phyloP scores from a whole-genome alignment of 2,888 invertebrate species.

The Leptogaster cylindrica region DNA sequence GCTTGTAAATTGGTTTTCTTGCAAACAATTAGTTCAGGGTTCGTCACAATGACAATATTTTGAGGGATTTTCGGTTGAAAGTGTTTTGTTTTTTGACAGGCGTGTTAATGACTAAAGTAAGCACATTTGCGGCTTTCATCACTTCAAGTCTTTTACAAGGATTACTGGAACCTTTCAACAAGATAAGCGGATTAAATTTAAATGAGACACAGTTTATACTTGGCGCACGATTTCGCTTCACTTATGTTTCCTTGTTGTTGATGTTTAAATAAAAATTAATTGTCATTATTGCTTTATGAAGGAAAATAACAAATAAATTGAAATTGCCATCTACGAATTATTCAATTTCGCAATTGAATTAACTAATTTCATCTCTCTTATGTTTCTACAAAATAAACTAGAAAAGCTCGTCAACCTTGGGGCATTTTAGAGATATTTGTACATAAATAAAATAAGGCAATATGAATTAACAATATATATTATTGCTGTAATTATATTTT shows the following conservation, averaged over 20 bases:
- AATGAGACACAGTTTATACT: too few species aligned
- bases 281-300: not conserved
- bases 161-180: not conserved
- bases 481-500: too few species aligned
- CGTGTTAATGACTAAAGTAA: not conserved
- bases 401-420: too few species aligned
- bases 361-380: not conserved
- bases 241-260: not conserved
- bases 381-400: not conserved
- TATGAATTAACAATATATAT: too few species aligned
- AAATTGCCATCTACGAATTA: not conserved
- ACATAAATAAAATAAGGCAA: too few species aligned
- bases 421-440: too few species aligned
- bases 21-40: too few species aligned
- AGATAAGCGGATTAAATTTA: constrained; percentile 2
- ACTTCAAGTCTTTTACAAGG: not conserved
- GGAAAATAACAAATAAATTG: not conserved
- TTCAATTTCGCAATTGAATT: not conserved
- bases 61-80: too few species aligned
- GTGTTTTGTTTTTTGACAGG: not conserved
- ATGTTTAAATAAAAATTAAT: not conserved
- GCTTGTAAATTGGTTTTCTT: too few species aligned
- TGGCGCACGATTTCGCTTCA: too few species aligned
- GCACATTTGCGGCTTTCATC: not conserved
- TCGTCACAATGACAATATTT: too few species aligned